Conservation (phyloP, 2,888 invertebrate species). For the Caenorhabditis becei region DNA sequence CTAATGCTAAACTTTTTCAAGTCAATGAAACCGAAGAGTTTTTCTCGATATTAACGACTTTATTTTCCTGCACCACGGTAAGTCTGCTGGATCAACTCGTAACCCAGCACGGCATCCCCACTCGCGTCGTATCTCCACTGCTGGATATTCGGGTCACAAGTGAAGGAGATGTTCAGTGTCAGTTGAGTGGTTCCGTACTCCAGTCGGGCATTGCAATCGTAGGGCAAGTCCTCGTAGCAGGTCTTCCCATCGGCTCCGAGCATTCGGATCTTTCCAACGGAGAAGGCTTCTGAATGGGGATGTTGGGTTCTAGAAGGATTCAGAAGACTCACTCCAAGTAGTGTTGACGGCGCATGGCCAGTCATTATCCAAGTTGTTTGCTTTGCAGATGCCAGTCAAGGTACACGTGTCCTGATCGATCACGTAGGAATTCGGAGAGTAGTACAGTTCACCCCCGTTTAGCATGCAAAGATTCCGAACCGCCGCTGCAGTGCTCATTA, state of each 20-base stretch:
- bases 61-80: neutral
- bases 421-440: neutral
- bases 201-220: neutral
- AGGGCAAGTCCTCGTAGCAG: neutral
- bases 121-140: constrained; percentile 2
- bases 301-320: neutral
- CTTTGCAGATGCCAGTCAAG: too few relatives aligned
- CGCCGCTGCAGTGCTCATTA: neutral
- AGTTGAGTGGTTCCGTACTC: neutral
- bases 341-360: too few relatives aligned
- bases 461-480: neutral
- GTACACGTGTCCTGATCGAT: too few relatives aligned
- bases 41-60: too few relatives aligned
- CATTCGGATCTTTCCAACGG: too few relatives aligned
- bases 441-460: too few relatives aligned
- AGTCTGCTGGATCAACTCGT: neutral
- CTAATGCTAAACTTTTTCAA: too few relatives aligned
- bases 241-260: neutral
- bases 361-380: too few relatives aligned
- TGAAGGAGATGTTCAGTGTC: neutral
- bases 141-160: neutral
- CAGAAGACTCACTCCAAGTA: too few relatives aligned
- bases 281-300: neutral
- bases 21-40: too few relatives aligned
- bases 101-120: neutral